Percentiles rank a stretch among this genome's conserved stretches.
Evolutionary conservation across 2,888 invertebrate species (phyloP).

Genomic region (Taenaris catops): DNA sequence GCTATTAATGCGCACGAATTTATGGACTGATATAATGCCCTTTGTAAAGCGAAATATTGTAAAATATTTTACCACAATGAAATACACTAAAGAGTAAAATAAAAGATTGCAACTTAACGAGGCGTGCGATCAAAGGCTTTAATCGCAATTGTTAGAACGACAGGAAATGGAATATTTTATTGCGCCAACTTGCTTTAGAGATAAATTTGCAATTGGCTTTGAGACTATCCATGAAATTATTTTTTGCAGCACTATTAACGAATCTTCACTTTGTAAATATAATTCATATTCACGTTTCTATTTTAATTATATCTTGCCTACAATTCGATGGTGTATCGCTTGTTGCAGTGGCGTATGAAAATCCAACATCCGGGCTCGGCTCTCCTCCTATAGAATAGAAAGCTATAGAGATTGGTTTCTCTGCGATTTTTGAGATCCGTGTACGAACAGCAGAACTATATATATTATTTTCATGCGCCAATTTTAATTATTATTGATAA

Average conservation of each 20-base stretch:
- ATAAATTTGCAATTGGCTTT: conserved; percentile 12
- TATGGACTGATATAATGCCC: conserved; percentile 1
- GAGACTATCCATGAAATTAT: conserved; percentile 6
- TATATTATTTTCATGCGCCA: too few relatives aligned
- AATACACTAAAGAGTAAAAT: conserved; percentile 10
- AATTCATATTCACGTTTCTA: too few relatives aligned
- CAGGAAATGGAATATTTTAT: conserved; percentile 20
- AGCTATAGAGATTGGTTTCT: too few relatives aligned
- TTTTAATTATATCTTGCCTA: too few relatives aligned
- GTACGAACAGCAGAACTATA: too few relatives aligned
- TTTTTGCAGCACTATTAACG: conserved; percentile 1
- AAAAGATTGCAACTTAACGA: conserved; percentile 18
- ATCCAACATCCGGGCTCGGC: too few relatives aligned
- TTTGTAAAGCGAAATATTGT: background rate
- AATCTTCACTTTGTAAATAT: conserved; percentile 2
- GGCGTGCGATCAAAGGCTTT: conserved; percentile 18
- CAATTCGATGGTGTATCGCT: too few relatives aligned
- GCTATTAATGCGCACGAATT: too few relatives aligned
- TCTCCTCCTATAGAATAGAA: too few relatives aligned
- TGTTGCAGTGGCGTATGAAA: too few relatives aligned
- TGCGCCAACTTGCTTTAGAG: conserved; percentile 13
- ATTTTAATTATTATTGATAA: too few relatives aligned
- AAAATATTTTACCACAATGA: conserved; percentile 8
- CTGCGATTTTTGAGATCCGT: too few relatives aligned
- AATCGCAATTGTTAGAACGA: conserved; percentile 17